These are phyloP conservation scores for Steatornis caripensis DNA, from an alignment of 2,113 vertebrate species.

Conservation along the genomic window DNA sequence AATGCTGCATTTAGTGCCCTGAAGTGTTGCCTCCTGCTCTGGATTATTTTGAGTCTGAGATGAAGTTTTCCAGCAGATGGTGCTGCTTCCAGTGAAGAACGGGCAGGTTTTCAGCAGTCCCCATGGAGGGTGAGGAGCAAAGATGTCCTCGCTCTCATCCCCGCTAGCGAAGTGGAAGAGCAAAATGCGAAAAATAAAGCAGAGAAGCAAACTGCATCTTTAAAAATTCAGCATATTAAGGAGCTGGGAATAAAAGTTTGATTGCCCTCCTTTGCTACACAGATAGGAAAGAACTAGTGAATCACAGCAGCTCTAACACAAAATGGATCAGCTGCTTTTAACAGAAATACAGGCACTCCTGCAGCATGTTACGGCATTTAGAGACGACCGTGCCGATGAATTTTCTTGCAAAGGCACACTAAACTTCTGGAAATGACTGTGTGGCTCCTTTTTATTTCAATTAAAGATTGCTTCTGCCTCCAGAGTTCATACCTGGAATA, in stretches of 20 bases:
- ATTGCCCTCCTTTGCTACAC: background rate
- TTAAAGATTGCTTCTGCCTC: background rate
- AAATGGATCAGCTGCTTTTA: background rate
- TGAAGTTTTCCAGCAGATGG: conserved; percentile 42
- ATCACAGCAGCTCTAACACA: background rate
- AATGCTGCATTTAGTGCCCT: background rate
- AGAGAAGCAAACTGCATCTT: background rate
- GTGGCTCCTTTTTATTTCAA: background rate
- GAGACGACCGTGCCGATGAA: background rate
- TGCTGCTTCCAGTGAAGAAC: background rate
- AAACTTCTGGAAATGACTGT: background rate
- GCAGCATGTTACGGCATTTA: background rate
- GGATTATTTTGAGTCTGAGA: background rate
- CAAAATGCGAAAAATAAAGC: background rate
- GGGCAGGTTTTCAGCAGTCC: background rate
- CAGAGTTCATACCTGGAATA: background rate
- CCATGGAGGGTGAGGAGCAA: background rate
- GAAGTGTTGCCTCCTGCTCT: background rate
- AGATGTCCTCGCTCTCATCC: background rate
- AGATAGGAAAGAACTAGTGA: background rate
- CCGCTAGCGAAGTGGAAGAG: background rate
- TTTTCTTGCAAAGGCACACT: background rate
- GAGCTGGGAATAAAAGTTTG: background rate
- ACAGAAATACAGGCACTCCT: background rate
- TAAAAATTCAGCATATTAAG: background rate